Conservation (phyloP, 1,140 invertebrate genomes). For the Rhyacophila brunnea region DNA sequence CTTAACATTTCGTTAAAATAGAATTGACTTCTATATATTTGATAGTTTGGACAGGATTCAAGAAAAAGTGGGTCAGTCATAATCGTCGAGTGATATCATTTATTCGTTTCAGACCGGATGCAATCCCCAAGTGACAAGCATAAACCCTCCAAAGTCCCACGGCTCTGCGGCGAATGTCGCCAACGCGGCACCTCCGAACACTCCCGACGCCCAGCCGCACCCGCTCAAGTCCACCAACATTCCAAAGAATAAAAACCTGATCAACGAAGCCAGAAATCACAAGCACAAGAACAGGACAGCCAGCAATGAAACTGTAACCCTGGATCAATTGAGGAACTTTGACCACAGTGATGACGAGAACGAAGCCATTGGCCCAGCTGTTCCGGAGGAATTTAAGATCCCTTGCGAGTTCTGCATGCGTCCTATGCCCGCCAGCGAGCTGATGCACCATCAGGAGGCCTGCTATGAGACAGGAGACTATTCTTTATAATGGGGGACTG, state of each 20-base stretch:
- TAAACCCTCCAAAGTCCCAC: not conserved
- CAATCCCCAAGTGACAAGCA: slow-evolving; percentile 26
- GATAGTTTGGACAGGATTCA: no score
- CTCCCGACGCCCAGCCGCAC: slow-evolving; percentile 25
- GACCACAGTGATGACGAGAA: not conserved
- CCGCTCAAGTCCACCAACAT: slow-evolving; percentile 10
- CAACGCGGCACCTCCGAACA: slow-evolving; percentile 26
- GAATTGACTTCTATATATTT: no score
- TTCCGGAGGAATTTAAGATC: slow-evolving; percentile 23
- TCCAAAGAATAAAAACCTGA: not conserved
- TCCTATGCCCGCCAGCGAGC: slow-evolving; percentile 17
- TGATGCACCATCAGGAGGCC: slow-evolving; percentile 26
- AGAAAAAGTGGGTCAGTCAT: no score
- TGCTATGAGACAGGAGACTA: slow-evolving; percentile 8
- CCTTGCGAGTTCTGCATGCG: slow-evolving; percentile 34
- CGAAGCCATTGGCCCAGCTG: slow-evolving; percentile 8
- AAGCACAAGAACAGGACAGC: not conserved
- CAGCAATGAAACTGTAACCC: no score
- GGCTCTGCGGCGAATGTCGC: not conserved
- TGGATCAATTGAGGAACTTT: no score
- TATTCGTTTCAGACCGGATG: slow-evolving; percentile 30
- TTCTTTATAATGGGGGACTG: no score
- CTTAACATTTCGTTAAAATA: no score
- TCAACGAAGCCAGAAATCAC: not conserved
- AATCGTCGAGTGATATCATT: no score